Base-by-base conservation (phyloP, 2,797 vertebrate genomes). In the Paramormyrops hopkinsi region DNA sequence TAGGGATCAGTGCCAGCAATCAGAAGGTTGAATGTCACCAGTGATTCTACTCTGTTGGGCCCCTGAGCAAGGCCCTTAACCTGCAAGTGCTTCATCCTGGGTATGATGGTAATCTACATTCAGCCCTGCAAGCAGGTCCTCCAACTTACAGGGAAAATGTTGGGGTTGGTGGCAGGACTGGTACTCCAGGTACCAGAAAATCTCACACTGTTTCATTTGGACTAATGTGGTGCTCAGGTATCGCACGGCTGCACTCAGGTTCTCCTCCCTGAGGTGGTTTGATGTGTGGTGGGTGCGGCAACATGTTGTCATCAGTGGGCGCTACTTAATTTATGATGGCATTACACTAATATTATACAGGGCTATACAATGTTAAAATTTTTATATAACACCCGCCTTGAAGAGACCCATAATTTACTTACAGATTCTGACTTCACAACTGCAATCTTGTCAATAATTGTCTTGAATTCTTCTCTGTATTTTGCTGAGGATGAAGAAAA, bases 401-500 rank as follows among this genome's bases (percentile, higher is more conserved):
- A 46, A 11, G 12, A 85, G n/a, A 48, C 29, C 0, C 11, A 19
- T 85, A 90, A 41, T 90, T 83, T 82, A 96, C 96, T 97, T 88
- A 97, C 96, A 88, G 96, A 95, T 93, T 97, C 96, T 0, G 95
- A 95, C 92, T 97, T 97, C 92, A 96, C 94, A 90, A 96, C 93
- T 41, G 96, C 96, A 12, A 97, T 95, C 29, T 93, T 92, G 94
- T 97, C 96, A 9, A 97, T 94, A 92, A 96, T 94, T 91, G 94
- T 92, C 92, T 96, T 97, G 94, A 97, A 97, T 92, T 96, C 95
- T 90, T 96, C 96, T 93, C 96, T 95, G 94, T 97, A 96, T 95
- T 96, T 96, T 87, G 96, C 96, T 97, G 93, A 17, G 37, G 37
- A 82, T 82, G 41, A 7, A n/a, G 90, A 91, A 62, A 92, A 69